Percentiles rank a stretch among this genome's conserved stretches.
phyloP scores from a whole-genome alignment of 2,113 vertebrate species.

The Gobiocypris rarus region DNA sequence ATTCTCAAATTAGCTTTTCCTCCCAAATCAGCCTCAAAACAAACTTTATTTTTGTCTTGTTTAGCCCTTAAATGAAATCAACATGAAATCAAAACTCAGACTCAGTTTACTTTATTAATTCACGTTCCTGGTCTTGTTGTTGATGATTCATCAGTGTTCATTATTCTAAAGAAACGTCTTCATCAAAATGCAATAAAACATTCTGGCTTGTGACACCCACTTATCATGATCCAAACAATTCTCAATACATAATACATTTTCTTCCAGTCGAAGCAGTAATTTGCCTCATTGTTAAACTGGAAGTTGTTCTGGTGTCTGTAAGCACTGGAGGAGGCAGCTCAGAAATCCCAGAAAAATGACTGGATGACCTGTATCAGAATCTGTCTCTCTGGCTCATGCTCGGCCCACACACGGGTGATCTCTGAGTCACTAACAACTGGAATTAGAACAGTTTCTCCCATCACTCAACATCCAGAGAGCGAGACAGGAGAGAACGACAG shows the following conservation, averaged over 20 bases:
- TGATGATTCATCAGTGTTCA: neutral
- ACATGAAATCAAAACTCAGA: neutral
- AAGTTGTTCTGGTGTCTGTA: neutral
- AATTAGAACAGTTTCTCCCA: conserved; percentile 67
- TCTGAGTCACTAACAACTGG: conserved; percentile 73
- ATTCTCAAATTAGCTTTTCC: too few relatives aligned
- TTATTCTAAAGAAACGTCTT: neutral
- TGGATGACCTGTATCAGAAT: neutral
- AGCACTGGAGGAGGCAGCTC: neutral
- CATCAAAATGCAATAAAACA: neutral
- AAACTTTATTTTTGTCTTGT: too few relatives aligned
- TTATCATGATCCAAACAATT: neutral
- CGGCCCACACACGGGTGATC: conserved; percentile 66
- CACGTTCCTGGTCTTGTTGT: neutral
- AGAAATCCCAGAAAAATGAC: neutral
- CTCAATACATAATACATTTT: neutral
- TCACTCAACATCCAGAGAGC: conserved; percentile 39
- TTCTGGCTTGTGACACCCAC: neutral
- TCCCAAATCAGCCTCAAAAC: too few relatives aligned
- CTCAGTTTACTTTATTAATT: neutral
- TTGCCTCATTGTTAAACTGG: neutral
- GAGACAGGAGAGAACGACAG: neutral
- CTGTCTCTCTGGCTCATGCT: conserved; percentile 53
- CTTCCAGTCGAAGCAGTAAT: neutral
- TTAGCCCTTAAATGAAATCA: neutral